Evolutionary conservation across 2,113 vertebrate species (phyloP), one percentile per base, ranked within the genome.

Genomic region (Ophthalmolycus amberensis): DNA sequence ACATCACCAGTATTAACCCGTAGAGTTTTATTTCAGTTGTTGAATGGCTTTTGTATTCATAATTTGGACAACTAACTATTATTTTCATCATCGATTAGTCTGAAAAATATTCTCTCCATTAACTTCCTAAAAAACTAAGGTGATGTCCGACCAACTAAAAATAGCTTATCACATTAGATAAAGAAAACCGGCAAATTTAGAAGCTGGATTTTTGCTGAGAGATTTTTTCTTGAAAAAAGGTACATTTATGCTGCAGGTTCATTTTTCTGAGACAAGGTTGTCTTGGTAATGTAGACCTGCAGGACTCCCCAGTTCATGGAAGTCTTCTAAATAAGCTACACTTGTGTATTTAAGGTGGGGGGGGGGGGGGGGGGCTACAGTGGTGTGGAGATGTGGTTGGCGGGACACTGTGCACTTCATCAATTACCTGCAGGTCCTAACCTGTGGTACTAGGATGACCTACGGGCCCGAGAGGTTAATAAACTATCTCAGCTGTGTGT

Each of bases 381-480:
- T n/a, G 42, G 59, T 70, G 54, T 56, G n/a, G 58, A 73, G 54
- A 88, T 50, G 75, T 70, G 78, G 50, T 80, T 62, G 38, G 2
- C 10, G 4, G 82, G 80, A 90, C 84, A 54, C 25, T 0, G 71
- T 78, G 40, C 34, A 62, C 80, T 90, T 93, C 84, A 88, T 91
- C 82, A 86, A 91, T 94, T 88, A 86, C 79, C 79, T 79, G 65
- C 80, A 71, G 83, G 87, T 89, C 83, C 38, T 88, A 79, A 89
- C 87, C 89, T 84, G 64, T 74, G 79, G 25, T 75, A 27, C 65
- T 9, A 16, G 16, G 62, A 54, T 77, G 80, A 88, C 85, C 90
- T 68, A 1, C 27, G 20, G 74, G n/a, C 66, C 86, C 9, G 32
- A 74, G 89, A 87, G 91, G 91, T 93, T 93, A 94, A 93, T 93